Conservation (phyloP, 2,113 vertebrate species). For the Anas platyrhynchos region DNA sequence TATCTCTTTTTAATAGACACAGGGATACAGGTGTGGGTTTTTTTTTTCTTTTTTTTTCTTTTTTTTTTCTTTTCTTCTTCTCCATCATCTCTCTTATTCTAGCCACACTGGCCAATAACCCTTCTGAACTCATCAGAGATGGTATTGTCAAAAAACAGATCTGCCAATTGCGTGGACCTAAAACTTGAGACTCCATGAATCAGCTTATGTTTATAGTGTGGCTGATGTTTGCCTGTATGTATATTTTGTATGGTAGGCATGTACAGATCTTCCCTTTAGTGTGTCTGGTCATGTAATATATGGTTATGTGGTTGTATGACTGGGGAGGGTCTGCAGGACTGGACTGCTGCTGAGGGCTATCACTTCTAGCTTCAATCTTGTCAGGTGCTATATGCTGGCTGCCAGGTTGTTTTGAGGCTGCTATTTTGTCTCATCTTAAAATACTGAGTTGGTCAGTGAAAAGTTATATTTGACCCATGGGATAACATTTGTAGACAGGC, state of each 20-base stretch:
- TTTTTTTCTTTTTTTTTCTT: neutral
- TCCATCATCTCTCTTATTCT: neutral
- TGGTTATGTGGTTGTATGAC: fast-evolving
- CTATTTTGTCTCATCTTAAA: neutral
- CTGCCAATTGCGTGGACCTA: neutral
- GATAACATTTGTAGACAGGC: neutral
- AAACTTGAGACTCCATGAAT: fast-evolving
- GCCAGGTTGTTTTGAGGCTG: neutral
- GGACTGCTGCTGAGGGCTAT: neutral
- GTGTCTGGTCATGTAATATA: fast-evolving
- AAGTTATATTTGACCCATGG: neutral
- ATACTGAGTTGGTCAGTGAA: neutral
- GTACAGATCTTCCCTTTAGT: neutral
- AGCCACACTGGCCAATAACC: neutral
- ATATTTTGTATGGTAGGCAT: neutral
- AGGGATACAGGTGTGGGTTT: neutral
- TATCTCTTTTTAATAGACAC: neutral
- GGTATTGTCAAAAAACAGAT: neutral
- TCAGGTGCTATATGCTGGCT: fast-evolving
- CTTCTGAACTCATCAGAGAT: neutral
- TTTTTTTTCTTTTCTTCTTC: neutral
- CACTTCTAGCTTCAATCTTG: neutral
- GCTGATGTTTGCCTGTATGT: fast-evolving
- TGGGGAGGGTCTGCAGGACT: too few species aligned
- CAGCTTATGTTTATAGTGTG: neutral